Evolutionary conservation across 1,140 invertebrate species (phyloP).

Genomic region (Pseudomyrmex cubaensis): DNA sequence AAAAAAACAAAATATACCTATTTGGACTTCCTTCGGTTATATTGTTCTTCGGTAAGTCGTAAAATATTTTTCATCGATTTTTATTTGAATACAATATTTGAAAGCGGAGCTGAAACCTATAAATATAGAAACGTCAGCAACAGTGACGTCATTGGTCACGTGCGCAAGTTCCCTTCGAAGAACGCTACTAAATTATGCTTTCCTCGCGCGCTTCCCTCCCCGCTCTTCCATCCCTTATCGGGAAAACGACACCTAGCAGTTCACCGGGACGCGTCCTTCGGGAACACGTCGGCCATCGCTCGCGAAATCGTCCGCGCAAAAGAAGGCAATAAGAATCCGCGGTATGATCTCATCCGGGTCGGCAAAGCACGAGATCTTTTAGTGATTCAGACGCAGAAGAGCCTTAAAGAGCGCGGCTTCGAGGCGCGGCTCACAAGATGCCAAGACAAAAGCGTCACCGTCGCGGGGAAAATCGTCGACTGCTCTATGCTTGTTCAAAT

Average conservation of each 20-base stretch:
- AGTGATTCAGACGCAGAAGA: slow-evolving; percentile 37
- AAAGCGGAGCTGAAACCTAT: too few relatives aligned
- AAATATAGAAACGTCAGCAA: background rate
- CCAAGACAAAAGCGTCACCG: slow-evolving; percentile 20
- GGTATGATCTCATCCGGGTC: slow-evolving; percentile 38
- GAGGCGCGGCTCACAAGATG: background rate
- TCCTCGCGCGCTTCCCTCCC: background rate
- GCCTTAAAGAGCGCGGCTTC: slow-evolving; percentile 27
- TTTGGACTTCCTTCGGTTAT: background rate
- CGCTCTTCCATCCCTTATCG: background rate
- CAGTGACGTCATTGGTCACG: background rate
- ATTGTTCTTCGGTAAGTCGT: background rate
- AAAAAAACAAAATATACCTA: background rate
- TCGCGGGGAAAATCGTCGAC: background rate
- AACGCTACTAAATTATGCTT: slow-evolving; percentile 15
- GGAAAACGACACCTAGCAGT: slow-evolving; percentile 19
- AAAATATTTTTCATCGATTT: background rate
- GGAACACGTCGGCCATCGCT: background rate
- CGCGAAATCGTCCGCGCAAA: slow-evolving; percentile 37
- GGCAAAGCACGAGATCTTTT: background rate
- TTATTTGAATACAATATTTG: too few relatives aligned
- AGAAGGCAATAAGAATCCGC: slow-evolving; percentile 37
- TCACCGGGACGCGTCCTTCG: background rate
- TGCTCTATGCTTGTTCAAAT: too few relatives aligned
- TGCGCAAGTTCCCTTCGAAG: background rate